Base-by-base conservation (phyloP, 2,113 vertebrate species). In the Psilopogon haemacephalus region DNA sequence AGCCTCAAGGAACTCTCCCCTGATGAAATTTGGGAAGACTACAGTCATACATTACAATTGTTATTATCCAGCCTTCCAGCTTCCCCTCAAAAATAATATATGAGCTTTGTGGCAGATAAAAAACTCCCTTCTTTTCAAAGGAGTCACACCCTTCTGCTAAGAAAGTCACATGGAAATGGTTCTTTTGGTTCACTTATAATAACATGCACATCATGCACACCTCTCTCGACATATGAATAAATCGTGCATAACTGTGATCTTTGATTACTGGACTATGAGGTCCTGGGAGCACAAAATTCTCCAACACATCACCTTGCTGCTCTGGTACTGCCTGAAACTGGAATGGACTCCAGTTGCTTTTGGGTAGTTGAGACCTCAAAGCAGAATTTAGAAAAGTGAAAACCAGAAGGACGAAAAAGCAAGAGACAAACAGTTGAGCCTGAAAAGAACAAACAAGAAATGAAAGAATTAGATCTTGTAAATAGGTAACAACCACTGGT, bases 31-130 rank as follows among this genome's bases (percentile, higher is more conserved):
- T 78, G 14, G 2, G 42, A 75, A 63, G 21, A 13, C 33, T 85
- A 5, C 9, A 50, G n/a, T 35, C n/a, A 30, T 69, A 18, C 50
- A 59, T 32, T 50, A 76, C 11, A 79, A 15, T 46, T 88, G 89
- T 73, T 54, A 54, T 19, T 55, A 26, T 65, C 64, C 44, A 73
- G 37, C 11, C 28, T 89, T 83, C 14, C 26, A 71, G 37, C 32
- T 72, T 79, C 59, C 67, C 54, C 62, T 95, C 42, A 84, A 71
- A 94, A 90, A 86, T 62, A 86, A 86, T n/a, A 38, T 26, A 68
- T n/a, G 32, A 94, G 23, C 23, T 76, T 64, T 76, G 46, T 50
- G 32, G 35, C 27, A 83, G 42, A 37, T 20, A 37, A 87, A 90
- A 90, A 84, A 10, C 7, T 42, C 52, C 8, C 15, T 60, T 88